Conservation (phyloP, 2,113 vertebrate species). For the Copsychus sechellarum region DNA sequence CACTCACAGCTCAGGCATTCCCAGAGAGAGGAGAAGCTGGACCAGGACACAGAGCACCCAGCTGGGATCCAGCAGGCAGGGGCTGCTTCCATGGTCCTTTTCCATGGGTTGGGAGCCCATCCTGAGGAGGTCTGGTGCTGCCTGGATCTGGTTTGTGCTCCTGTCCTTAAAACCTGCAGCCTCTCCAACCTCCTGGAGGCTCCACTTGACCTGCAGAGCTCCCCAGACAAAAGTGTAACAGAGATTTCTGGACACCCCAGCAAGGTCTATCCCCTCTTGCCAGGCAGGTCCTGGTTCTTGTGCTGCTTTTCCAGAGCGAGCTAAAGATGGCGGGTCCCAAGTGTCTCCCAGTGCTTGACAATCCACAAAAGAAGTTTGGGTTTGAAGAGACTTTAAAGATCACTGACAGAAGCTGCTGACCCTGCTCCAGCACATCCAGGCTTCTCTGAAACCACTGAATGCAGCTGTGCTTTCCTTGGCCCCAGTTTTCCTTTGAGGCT, state of each 20-base stretch:
- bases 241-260: not conserved
- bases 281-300: not conserved
- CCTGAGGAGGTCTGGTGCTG: not conserved
- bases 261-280: not conserved
- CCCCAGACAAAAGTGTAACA: not conserved
- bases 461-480: not conserved
- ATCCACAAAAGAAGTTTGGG: not conserved
- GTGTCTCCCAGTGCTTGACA: not conserved
- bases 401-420: not conserved
- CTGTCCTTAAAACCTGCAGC: not conserved
- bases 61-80: not conserved
- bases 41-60: not conserved
- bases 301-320: not conserved
- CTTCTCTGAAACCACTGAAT: not conserved
- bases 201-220: not conserved
- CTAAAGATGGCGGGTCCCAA: not conserved
- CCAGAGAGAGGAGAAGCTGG: not conserved
- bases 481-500: not conserved
- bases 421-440: not conserved
- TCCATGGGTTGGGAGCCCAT: not conserved
- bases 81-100: not conserved
- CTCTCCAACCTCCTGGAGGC: not conserved
- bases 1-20: accelerated
- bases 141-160: not conserved
- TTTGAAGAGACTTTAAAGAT: not conserved